Percentiles rank a stretch among this genome's conserved stretches.
phyloP scores from a whole-genome alignment of 2,113 vertebrate species.

The Callopanchax toddi region DNA sequence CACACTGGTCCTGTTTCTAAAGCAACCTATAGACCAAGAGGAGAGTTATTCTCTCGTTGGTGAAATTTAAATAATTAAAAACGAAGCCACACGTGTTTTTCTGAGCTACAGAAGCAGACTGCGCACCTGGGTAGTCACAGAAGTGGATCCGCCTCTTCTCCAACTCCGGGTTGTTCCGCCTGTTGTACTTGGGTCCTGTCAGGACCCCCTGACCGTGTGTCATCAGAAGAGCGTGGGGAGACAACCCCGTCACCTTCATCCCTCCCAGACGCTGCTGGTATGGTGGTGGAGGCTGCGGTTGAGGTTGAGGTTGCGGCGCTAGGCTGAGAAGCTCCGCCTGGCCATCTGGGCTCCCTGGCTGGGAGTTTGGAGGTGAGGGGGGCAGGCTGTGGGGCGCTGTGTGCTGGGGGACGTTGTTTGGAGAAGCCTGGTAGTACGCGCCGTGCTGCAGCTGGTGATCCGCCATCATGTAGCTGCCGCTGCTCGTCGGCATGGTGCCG shows the following conservation, averaged over 20 bases:
- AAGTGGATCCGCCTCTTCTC: constrained; percentile 93
- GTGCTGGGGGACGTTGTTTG: constrained; percentile 63
- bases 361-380: constrained; percentile 91
- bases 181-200: constrained; percentile 87
- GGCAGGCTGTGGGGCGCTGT: constrained; percentile 85
- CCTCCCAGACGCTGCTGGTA: constrained; percentile 83
- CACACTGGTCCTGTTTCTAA: no score
- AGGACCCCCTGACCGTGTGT: constrained; percentile 83
- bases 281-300: constrained; percentile 77
- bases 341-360: constrained; percentile 88
- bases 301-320: constrained; percentile 51
- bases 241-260: constrained; percentile 76
- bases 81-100: not conserved
- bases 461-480: constrained; percentile 67
- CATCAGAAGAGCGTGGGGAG: constrained; percentile 75
- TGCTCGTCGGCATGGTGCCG: constrained; percentile 68
- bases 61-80: not conserved
- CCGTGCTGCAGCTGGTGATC: constrained; percentile 77
- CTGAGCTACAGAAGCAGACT: not conserved
- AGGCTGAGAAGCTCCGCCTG: constrained; percentile 77
- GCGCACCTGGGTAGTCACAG: constrained; percentile 86
- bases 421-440: constrained; percentile 78
- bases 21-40: no score
- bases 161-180: constrained; percentile 91
- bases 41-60: not conserved